A percentile compares a stretch with the other conserved stretches of the same genome.
Conservation (phyloP, 1,140 invertebrate genomes). For the Drosophila subobscura region DNA sequence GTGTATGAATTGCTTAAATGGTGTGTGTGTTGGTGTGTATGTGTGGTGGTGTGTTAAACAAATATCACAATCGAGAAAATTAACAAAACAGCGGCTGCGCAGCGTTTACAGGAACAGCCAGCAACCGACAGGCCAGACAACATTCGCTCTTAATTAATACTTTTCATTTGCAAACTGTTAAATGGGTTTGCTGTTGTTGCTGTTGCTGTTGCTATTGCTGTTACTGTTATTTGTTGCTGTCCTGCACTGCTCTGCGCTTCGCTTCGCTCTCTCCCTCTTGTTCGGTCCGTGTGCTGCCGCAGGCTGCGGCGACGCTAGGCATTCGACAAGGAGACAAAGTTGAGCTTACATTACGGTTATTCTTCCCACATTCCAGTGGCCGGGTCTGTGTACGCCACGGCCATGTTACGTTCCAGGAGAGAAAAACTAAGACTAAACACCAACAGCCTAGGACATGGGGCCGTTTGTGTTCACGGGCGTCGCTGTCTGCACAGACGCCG, state of each 20-base stretch:
- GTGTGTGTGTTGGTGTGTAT: constrained; percentile 25
- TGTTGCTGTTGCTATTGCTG: constrained; percentile 20
- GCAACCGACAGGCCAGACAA: constrained; percentile 28
- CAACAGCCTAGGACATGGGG: constrained; percentile 74
- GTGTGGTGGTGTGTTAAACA: constrained; percentile 72
- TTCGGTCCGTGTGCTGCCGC: no score
- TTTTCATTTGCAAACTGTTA: not conserved
- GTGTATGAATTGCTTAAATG: constrained; percentile 6
- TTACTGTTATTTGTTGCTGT: constrained; percentile 35
- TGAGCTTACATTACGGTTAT: constrained; percentile 58
- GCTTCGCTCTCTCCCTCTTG: constrained; percentile 27
- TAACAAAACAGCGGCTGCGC: constrained; percentile 78
- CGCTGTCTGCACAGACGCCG: constrained; percentile 29
- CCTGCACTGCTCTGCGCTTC: constrained; percentile 30
- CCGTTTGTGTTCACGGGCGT: constrained; percentile 54
- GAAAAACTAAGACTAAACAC: constrained; percentile 43
- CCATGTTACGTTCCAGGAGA: constrained; percentile 11
- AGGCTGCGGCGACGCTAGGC: not conserved
- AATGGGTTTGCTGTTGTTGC: constrained; percentile 10
- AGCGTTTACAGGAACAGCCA: constrained; percentile 37
- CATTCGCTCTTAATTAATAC: no score
- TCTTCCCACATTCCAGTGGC: constrained; percentile 49
- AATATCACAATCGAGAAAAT: constrained; percentile 82
- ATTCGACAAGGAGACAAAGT: constrained; percentile 51
- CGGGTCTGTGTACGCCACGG: constrained; percentile 5